Percentiles rank a stretch among this genome's conserved stretches.
Conservation (phyloP, 64 coral and sea anemone genomes). For the Porites australiensis region DNA sequence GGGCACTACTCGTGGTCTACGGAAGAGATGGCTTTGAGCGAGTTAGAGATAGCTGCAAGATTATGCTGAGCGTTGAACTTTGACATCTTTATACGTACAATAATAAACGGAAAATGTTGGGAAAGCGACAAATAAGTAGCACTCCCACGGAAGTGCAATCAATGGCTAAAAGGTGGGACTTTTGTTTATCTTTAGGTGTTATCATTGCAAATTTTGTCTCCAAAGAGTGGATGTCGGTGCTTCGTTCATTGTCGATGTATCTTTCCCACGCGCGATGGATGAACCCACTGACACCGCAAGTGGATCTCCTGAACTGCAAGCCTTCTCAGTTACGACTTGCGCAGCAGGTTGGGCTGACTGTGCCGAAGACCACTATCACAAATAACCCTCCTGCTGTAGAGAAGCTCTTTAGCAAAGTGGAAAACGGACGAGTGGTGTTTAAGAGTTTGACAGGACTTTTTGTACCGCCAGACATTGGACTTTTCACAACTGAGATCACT, state of each 20-base stretch:
- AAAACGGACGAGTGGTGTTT: constrained; percentile 9
- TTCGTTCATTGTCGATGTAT: constrained; percentile 27
- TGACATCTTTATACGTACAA: too few relatives aligned
- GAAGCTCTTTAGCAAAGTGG: not conserved
- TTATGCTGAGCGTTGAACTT: too few relatives aligned
- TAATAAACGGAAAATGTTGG: too few relatives aligned
- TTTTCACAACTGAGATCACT: constrained; percentile 16
- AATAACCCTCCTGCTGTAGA: constrained; percentile 26
- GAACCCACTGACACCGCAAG: not conserved
- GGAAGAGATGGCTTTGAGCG: too few relatives aligned
- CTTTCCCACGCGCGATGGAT: constrained; percentile 31
- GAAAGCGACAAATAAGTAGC: too few relatives aligned
- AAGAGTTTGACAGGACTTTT: constrained; percentile 20
- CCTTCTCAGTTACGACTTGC: constrained; percentile 17
- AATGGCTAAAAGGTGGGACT: too few relatives aligned
- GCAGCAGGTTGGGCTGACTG: constrained; percentile 35
- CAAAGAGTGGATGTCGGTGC: constrained; percentile 17
- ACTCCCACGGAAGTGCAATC: too few relatives aligned
- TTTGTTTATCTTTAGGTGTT: not conserved
- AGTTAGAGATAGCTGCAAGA: too few relatives aligned
- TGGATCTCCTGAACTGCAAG: constrained; percentile 27
- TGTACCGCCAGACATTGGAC: not conserved
- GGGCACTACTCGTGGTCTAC: too few relatives aligned
- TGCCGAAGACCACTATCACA: constrained; percentile 27
- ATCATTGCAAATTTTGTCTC: constrained; percentile 17